Conservation (phyloP, 2,797 vertebrate species). For the Graptemys geographica region DNA sequence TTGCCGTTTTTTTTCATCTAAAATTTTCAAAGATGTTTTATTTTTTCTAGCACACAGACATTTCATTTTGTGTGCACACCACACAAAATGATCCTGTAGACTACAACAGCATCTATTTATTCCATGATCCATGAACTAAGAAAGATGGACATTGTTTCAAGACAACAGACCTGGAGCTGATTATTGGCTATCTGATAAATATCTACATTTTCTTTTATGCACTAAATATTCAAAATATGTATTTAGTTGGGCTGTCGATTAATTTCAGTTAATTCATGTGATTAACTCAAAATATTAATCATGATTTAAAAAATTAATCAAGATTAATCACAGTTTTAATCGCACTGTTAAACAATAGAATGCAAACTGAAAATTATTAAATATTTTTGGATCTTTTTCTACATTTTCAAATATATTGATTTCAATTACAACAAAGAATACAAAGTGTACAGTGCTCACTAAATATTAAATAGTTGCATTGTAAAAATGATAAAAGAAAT, state of each 20-base stretch:
- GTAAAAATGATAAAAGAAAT: too few relatives aligned
- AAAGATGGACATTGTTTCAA: neutral
- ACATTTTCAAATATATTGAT: too few relatives aligned
- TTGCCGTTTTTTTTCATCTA: conserved; percentile 30
- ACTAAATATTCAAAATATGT: conserved; percentile 20
- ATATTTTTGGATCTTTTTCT: too few relatives aligned
- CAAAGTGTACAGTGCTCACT: too few relatives aligned
- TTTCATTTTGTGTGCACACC: neutral
- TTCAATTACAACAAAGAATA: too few relatives aligned
- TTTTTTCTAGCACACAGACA: neutral
- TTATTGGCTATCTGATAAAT: neutral
- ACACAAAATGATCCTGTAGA: neutral
- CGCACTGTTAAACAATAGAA: too few relatives aligned
- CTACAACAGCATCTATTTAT: neutral
- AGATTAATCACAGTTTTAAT: too few relatives aligned
- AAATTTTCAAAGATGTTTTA: neutral
- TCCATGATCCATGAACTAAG: neutral
- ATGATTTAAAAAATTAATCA: too few relatives aligned
- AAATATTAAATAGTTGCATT: too few relatives aligned
- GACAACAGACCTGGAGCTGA: neutral
- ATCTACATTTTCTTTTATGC: conserved; percentile 19
- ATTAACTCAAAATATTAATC: too few relatives aligned
- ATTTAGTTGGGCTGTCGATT: neutral
- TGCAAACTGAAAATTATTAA: too few relatives aligned
- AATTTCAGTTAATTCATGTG: too few relatives aligned